Evolutionary conservation across 2,797 vertebrate genomes (phyloP).

Genomic region (Myripristis murdjan): DNA sequence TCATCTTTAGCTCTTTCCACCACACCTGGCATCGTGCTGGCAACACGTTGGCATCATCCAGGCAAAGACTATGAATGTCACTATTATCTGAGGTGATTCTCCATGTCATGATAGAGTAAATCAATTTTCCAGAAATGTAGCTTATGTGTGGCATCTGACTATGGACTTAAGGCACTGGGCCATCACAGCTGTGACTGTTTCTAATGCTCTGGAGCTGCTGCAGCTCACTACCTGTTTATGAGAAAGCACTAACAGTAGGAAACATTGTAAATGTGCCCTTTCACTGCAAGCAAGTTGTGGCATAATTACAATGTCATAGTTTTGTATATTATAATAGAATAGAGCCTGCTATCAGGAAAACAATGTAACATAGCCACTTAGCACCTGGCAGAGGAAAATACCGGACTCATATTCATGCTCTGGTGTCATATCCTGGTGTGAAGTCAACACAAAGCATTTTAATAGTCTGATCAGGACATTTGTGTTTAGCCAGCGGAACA

Average conservation of each 20-base stretch:
- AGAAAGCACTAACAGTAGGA: conserved; percentile 2
- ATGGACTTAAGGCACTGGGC: conserved; percentile 33
- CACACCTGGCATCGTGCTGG: conserved; percentile 75
- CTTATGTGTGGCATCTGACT: conserved; percentile 53
- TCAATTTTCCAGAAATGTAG: conserved; percentile 68
- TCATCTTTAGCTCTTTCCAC: conserved; percentile 62
- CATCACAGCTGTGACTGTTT: conserved; percentile 43
- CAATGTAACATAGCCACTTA: conserved; percentile 42
- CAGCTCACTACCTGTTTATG: conserved; percentile 18
- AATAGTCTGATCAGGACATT: conserved; percentile 68
- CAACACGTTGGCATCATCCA: conserved; percentile 62
- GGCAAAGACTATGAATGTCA: conserved; percentile 66
- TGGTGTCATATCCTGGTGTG: conserved; percentile 47
- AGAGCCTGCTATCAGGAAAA: conserved; percentile 20
- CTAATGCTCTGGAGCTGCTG: conserved; percentile 36
- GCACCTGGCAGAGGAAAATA: conserved; percentile 39
- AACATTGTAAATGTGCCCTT: conserved; percentile 1
- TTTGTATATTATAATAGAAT: conserved; percentile 19
- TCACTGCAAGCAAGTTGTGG: conserved; percentile 12
- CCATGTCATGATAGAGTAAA: conserved; percentile 72
- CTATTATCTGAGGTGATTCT: conserved; percentile 70
- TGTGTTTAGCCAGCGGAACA: conserved; percentile 75
- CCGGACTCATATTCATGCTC: conserved; percentile 43
- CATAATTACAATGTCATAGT: not conserved
- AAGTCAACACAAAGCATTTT: conserved; percentile 50